These are phyloP conservation scores for Micronycteris hirsuta DNA, from an alignment of 2,113 vertebrate species.

Conservation along the genomic window DNA sequence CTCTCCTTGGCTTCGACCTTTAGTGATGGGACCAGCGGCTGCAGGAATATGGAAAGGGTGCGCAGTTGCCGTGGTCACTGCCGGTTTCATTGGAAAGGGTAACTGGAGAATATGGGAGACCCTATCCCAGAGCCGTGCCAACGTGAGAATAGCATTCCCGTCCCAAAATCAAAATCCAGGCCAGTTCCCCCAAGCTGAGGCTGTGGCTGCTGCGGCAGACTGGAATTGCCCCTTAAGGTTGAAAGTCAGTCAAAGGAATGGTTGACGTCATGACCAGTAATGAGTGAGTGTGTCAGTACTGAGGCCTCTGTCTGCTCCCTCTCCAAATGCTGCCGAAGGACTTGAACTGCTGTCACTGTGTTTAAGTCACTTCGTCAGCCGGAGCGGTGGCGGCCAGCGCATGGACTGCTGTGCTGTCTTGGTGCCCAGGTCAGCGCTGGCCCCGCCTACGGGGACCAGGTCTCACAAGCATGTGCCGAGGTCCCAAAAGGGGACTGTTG, in stretches of 20 bases:
- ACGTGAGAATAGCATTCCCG: too few species aligned
- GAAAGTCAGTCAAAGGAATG: not conserved
- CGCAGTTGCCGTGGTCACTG: too few species aligned
- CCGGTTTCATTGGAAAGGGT: not conserved
- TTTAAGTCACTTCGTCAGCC: too few species aligned
- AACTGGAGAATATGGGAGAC: not conserved
- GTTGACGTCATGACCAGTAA: rapidly evolving
- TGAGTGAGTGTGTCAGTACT: not conserved
- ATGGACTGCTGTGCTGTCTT: too few species aligned
- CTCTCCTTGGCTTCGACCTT: not conserved
- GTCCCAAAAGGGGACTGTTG: not conserved
- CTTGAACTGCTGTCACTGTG: rapidly evolving
- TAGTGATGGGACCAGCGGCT: not conserved
- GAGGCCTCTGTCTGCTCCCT: rapidly evolving
- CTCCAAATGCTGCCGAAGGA: not conserved
- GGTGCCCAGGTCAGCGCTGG: too few species aligned
- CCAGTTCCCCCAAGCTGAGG: rapidly evolving
- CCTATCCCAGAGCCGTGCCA: not conserved
- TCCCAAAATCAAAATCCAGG: not conserved
- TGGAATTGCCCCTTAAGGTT: not conserved
- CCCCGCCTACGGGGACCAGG: too few species aligned
- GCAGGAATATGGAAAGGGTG: too few species aligned
- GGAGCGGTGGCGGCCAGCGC: too few species aligned
- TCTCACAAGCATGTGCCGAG: too few species aligned
- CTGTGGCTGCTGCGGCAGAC: not conserved